Evolutionary conservation across 2,888 invertebrate species (phyloP).

Genomic region (Epinotia bilunana): DNA sequence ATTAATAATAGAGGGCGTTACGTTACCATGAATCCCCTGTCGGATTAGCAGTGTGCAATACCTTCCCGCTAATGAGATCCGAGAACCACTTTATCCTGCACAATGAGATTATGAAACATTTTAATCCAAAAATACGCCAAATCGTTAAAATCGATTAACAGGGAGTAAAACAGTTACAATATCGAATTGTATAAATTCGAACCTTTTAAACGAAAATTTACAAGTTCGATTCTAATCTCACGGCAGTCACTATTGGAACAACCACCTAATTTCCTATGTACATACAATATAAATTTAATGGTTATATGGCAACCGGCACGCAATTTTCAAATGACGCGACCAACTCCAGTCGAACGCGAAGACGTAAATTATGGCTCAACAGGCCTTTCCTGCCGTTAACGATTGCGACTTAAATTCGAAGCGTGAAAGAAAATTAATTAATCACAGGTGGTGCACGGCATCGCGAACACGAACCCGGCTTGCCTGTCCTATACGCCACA

Average conservation of each 20-base stretch:
- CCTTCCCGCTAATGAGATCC: constrained; percentile 64
- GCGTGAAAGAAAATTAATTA: constrained; percentile 82
- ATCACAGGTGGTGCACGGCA: constrained; percentile 69
- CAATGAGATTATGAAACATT: constrained; percentile 20
- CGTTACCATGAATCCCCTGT: constrained; percentile 51
- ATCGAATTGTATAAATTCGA: constrained; percentile 52
- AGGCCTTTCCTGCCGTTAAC: constrained; percentile 80
- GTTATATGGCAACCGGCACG: constrained; percentile 74
- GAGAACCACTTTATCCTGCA: constrained; percentile 50
- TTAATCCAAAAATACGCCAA: constrained; percentile 16
- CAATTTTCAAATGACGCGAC: constrained; percentile 78
- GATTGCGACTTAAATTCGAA: constrained; percentile 77
- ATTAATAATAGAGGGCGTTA: constrained; percentile 60
- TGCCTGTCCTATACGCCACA: constrained; percentile 31
- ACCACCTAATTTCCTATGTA: constrained; percentile 79
- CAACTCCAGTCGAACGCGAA: constrained; percentile 70
- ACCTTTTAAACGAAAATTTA: constrained; percentile 64
- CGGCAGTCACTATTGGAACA: constrained; percentile 75
- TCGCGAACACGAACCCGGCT: constrained; percentile 50
- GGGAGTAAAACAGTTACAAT: constrained; percentile 2
- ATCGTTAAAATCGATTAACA: neutral
- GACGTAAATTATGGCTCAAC: constrained; percentile 81
- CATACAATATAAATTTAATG: constrained; percentile 78
- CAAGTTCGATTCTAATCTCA: constrained; percentile 68
- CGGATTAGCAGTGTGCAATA: constrained; percentile 57